Evolutionary conservation across 2,113 vertebrate species (phyloP), one percentile per base, ranked within the genome.

Genomic region (Saguinus midas): DNA sequence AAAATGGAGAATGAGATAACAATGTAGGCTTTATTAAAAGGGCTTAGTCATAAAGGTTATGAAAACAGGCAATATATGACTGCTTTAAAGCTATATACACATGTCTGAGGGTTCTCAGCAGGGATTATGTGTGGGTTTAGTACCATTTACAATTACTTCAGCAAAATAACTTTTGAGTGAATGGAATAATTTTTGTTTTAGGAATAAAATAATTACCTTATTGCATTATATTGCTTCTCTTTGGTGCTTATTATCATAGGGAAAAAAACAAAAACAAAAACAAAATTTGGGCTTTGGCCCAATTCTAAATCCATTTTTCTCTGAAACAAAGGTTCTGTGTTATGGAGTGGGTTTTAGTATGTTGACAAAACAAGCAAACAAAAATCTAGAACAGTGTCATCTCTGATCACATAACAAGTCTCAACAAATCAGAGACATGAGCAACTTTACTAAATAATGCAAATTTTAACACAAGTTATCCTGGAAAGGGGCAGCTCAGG

Each of bases 151-250:
- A 95, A 79, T 29, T 76, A 85, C 78, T 80, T 92, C 35, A 93
- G 35, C 29, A 82, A 32, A 88, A 61, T 91, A 95, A 79, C 48
- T 87, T 43, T 87, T 79, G 35, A 95, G 55, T 55, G 45, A 93
- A 13, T 50, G 1, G 10, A 73, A 88, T 83, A 94, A 82, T 75
- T 45, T 81, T 35, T 64, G 8, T 43, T 92, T 96, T 84, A 93
- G 27, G 25, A 93, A 92, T 86, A 79, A 95, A 94, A 89, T 70
- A 35, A 27, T 79, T 81, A 72, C 13, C 2, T 29, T 35, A 23
- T 75, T 80, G 17, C 23, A 37, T 70, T 76, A 8, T 58, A n/a
- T 94, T 43, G 12, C 45, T 90, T 95, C 48, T 6, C 5, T 92
- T 1, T n/a, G 12, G 1, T 87, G 27, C 52, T 95, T 70, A 10